Evolutionary conservation across 30 jellyfish, hydroid and myxozoan genomes (phyloP), one percentile per base, ranked within the genome.

Genomic region (Calvadosia cruxmelitensis): DNA sequence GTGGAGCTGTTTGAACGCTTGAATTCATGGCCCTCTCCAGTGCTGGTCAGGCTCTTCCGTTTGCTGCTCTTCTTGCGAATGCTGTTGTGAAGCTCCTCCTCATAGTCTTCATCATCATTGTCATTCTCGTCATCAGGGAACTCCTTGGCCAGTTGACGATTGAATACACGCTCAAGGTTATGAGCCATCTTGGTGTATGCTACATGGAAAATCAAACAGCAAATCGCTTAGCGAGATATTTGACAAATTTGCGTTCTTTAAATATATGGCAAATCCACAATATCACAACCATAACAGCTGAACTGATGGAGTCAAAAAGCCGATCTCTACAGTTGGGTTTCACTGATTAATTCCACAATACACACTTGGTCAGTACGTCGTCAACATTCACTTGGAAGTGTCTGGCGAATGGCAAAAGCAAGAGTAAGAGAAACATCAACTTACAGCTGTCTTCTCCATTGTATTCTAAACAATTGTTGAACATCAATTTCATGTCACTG

Each of bases 131-230:
- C 95, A 35, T 82, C 84, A 1, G 98, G 98, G 52, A 89, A 89
- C 65, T 89, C 98, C 33, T 76, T 79, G 10, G 70, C 42, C 74
- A 89, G 68, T 26, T 61, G 84, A 52, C 80, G 80, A 68, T 50
- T 66, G 73, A 67, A 89, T 2, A 85, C 93, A 1, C 93, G 68
- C 33, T 89, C 93, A 36, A 89, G 61, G 31, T 71, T 73, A 53
- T 64, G 48, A 27, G 98, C 93, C 86, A 89, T 72, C 34, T 89
- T 81, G 31, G 98, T 89, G 81, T 73, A 89, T 0, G 94, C 98
- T 89, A 29, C 29, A 68, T 76, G 53, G 26, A 68, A 50, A 29
- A 49, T 23, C 1, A 27, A 3, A 3, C 57, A 42, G n/a, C n/a
- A n/a, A n/a, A n/a, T n/a, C n/a, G n/a, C n/a, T n/a, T n/a, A n/a